Base-by-base conservation (phyloP, 2,888 invertebrate genomes). In the Cataglyphis rosenhaueri region DNA sequence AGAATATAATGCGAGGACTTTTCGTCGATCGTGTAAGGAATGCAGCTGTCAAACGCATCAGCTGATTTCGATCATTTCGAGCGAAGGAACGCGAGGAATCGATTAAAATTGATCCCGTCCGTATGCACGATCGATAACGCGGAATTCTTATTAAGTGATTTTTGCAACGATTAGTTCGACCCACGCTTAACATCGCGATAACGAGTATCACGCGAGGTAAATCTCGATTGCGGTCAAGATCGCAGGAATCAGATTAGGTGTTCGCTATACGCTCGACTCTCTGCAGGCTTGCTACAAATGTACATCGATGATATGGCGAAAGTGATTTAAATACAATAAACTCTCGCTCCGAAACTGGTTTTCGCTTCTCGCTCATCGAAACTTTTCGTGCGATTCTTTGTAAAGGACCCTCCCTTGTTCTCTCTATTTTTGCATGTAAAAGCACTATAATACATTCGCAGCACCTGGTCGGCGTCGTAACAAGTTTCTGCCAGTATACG, bases 401-500 rank as follows among this genome's bases (percentile, higher is more conserved):
- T 25, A 35, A 75, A 25, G 25, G 4, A 12, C 21, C 15, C 32
- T 29, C 21, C 41, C 18, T 8, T 10, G 41, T 38, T 64, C 62
- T 38, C 35, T 52, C 21, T 64, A 52, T 52, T 64, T 32, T 18
- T 8, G 35, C 52, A 52, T 35, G n/a, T 38, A 38, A 55, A 38
- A n/a, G n/a, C 35, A 38, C 64, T 55, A 25, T 9, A 21, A 25
- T 9, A 21, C 21, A 32, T 29, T 55, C 55, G 68, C 9, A 68
- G 41, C 76, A 76, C 68, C 76, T 76, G 76, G 76, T 29, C 41
- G n/a, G 15, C 66, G n/a, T 1, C 55, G 29, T 41, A 76, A 38
- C 55, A 38, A 55, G 55, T 68, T 76, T 66, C 66, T 52, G 12
- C 6, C 25, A 12, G 5, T 55, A 64, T 38, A n/a, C 8, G 44